A percentile compares a stretch with the other conserved stretches of the same genome.
phyloP scores from a whole-genome alignment of 37 sponge, comb jelly and placozoan species.

The Axinella damicornis region DNA sequence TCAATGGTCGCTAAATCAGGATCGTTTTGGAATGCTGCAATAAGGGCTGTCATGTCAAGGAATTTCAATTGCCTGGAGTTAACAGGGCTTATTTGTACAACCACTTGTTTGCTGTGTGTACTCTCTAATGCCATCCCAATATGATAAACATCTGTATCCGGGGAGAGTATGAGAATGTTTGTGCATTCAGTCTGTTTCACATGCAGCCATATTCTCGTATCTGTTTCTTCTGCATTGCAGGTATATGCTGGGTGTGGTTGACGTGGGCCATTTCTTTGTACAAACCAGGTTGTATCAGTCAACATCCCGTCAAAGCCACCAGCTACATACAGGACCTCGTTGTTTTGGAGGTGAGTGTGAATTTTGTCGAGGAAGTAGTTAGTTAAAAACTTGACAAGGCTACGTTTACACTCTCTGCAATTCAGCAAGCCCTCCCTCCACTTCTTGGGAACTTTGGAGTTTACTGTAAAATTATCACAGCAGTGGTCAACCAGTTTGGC shows the following conservation, averaged over 20 bases:
- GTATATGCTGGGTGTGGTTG: slow-evolving; percentile 35
- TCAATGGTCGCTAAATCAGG: slow-evolving; percentile 30
- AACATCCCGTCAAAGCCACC: slow-evolving; percentile 3
- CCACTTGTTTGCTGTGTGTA: not conserved
- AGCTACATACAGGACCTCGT: slow-evolving; percentile 15
- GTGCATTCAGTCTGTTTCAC: not conserved
- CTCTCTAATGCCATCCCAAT: slow-evolving; percentile 20
- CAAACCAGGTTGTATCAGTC: slow-evolving; percentile 18
- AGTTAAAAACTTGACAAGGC: not conserved
- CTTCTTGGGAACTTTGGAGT: not conserved
- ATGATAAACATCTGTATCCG: slow-evolving; percentile 39
- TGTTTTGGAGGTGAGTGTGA: not conserved
- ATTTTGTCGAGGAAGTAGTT: not conserved
- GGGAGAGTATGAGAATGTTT: slow-evolving; percentile 3
- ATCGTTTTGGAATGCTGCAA: slow-evolving; percentile 14
- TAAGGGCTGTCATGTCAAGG: not conserved
- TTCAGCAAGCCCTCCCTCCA: slow-evolving; percentile 20
- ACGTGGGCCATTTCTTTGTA: not conserved
- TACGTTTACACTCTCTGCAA: slow-evolving; percentile 32
- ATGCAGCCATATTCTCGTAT: slow-evolving; percentile 40
- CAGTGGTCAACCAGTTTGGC: not conserved
- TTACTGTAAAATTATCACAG: not conserved
- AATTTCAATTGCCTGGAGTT: slow-evolving; percentile 2
- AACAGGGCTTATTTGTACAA: slow-evolving; percentile 21
- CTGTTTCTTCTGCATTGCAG: slow-evolving; percentile 41